phyloP scores from a whole-genome alignment of 2,113 vertebrate species.

The Ovis canadensis region DNA sequence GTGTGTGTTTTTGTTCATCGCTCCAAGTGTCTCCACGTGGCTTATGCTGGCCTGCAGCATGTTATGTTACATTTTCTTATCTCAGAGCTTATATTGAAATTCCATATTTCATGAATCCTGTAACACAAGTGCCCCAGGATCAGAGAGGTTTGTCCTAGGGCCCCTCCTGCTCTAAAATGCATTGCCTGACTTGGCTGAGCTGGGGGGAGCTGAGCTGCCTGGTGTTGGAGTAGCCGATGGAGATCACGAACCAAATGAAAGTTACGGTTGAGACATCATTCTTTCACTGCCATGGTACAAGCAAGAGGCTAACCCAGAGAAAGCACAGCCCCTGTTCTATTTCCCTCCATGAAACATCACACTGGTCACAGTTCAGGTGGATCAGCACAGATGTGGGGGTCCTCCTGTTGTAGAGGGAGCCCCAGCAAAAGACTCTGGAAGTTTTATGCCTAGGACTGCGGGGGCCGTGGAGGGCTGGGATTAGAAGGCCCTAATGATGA shows the following conservation, averaged over 20 bases:
- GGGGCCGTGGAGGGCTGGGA: fast-evolving
- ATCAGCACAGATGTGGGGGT: neutral
- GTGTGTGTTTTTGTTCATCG: neutral
- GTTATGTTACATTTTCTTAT: neutral
- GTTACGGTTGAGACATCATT: too few relatives aligned
- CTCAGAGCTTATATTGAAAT: neutral
- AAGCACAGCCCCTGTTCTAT: fast-evolving
- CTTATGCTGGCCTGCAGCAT: neutral
- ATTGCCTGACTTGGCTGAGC: neutral
- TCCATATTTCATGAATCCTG: neutral
- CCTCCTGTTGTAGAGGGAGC: neutral
- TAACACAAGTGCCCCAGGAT: neutral
- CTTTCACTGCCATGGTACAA: neutral
- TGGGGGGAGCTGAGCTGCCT: neutral
- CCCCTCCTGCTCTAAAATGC: neutral
- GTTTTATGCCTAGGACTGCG: neutral
- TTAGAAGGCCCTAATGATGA: too few relatives aligned
- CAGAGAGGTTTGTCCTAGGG: neutral
- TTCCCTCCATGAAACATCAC: neutral
- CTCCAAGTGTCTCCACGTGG: neutral
- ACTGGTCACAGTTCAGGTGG: neutral
- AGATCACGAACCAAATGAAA: too few relatives aligned
- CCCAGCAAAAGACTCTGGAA: neutral
- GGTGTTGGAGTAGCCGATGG: neutral
- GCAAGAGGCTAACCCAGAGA: neutral